A percentile compares a stretch with the other conserved stretches of the same genome.
Evolutionary conservation across 2,888 invertebrate genomes (phyloP).

Genomic region (Torymus texanus): DNA sequence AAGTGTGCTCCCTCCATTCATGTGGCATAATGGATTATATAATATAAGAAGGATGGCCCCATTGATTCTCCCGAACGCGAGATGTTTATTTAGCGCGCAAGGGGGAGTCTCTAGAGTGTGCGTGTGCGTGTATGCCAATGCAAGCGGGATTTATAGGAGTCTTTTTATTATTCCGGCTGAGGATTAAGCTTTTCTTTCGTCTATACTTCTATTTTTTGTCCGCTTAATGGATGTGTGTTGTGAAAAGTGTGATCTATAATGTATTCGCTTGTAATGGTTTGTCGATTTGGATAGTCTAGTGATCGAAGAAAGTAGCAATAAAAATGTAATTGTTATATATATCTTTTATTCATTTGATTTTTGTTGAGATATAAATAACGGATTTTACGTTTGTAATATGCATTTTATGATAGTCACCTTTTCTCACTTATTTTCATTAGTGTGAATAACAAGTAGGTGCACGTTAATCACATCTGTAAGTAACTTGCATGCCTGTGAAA

Average conservation of each 20-base stretch:
- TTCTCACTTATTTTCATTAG: too few relatives aligned
- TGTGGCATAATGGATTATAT: conserved; percentile 55
- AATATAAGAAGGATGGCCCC: conserved; percentile 50
- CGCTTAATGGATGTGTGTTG: conserved; percentile 51
- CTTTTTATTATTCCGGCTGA: conserved; percentile 37
- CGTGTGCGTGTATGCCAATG: conserved; percentile 7
- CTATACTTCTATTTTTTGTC: conserved; percentile 51
- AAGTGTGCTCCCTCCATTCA: conserved; percentile 51
- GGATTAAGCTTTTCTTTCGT: conserved; percentile 46
- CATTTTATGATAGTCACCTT: too few relatives aligned
- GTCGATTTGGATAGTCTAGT: conserved; percentile 40
- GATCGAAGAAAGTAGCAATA: conserved; percentile 34
- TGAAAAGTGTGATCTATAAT: conserved; percentile 46
- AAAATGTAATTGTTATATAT: conserved; percentile 3
- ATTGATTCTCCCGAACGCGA: conserved; percentile 52
- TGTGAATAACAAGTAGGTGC: too few relatives aligned
- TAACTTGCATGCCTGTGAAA: too few relatives aligned
- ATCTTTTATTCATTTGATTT: neutral
- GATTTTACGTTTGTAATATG: too few relatives aligned
- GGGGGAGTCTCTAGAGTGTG: conserved; percentile 22
- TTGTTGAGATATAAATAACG: neutral
- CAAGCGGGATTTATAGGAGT: conserved; percentile 41
- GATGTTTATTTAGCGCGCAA: conserved; percentile 55
- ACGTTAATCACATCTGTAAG: too few relatives aligned
- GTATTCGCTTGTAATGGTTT: conserved; percentile 49